phyloP scores from a whole-genome alignment of 2,797 vertebrate genomes.

The Gymnopithys bicolor region DNA sequence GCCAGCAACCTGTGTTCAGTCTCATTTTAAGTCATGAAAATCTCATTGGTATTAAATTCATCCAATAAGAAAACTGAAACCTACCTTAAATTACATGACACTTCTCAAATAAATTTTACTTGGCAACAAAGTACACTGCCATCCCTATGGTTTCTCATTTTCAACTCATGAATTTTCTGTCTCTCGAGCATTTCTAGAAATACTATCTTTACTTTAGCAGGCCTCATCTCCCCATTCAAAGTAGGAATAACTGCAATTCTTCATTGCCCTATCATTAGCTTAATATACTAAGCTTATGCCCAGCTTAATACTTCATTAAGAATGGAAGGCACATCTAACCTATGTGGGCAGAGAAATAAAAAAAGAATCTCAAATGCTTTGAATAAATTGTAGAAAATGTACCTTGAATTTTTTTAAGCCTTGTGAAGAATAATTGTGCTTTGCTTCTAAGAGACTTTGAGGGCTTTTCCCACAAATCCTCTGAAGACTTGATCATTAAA shows the following conservation, averaged over 20 bases:
- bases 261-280: background rate
- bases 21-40: background rate
- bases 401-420: background rate
- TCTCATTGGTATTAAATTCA: background rate
- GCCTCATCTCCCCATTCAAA: background rate
- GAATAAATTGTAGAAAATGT: background rate
- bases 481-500: slow-evolving; percentile 24
- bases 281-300: background rate
- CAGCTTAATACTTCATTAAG: background rate
- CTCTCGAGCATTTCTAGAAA: background rate
- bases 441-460: background rate
- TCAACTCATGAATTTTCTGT: background rate
- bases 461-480: background rate
- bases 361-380: background rate
- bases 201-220: background rate
- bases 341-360: background rate
- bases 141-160: background rate
- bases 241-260: background rate
- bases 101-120: background rate
- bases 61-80: background rate
- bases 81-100: background rate
- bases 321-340: background rate
- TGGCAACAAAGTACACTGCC: background rate
- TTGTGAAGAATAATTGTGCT: background rate
- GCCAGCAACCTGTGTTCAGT: background rate